Conservation (phyloP, 2,113 vertebrate species). For the Lethenteron reissneri region DNA sequence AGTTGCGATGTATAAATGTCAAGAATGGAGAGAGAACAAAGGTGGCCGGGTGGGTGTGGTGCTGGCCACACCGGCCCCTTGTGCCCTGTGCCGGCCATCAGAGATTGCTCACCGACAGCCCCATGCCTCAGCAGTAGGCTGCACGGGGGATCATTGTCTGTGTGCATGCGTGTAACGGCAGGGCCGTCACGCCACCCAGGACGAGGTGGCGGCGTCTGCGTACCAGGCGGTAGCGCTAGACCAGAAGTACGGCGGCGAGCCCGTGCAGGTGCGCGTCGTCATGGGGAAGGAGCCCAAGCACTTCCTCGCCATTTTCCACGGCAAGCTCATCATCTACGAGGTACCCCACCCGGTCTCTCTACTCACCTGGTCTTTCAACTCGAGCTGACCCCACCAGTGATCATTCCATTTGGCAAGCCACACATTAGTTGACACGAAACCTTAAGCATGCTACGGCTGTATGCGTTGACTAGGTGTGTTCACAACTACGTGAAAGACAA, state of each 20-base stretch:
- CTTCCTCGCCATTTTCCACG: slow-evolving; percentile 63
- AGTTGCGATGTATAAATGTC: no score
- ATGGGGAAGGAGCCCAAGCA: slow-evolving; percentile 68
- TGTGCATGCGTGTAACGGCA: slow-evolving; percentile 13
- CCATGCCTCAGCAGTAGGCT: neutral
- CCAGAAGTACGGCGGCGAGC: slow-evolving; percentile 27
- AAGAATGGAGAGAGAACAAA: neutral
- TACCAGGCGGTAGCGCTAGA: slow-evolving; percentile 46
- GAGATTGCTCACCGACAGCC: neutral
- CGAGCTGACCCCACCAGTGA: no score
- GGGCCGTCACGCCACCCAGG: slow-evolving; percentile 44
- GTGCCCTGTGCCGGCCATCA: no score
- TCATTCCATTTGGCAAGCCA: no score
- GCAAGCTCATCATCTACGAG: slow-evolving; percentile 54
- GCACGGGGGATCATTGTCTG: neutral
- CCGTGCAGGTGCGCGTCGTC: slow-evolving; percentile 41
- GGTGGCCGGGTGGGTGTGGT: neutral
- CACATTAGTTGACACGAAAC: no score
- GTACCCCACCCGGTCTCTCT: slow-evolving; percentile 11
- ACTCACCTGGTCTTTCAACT: neutral
- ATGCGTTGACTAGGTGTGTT: no score
- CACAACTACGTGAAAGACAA: no score
- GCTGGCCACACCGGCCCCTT: no score
- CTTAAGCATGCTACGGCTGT: no score
- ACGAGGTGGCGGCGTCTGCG: slow-evolving; percentile 49